Evolutionary conservation across 1,140 invertebrate species (phyloP), one percentile per base, ranked within the genome.

Genomic region (Phymorhynchus buccinoides): DNA sequence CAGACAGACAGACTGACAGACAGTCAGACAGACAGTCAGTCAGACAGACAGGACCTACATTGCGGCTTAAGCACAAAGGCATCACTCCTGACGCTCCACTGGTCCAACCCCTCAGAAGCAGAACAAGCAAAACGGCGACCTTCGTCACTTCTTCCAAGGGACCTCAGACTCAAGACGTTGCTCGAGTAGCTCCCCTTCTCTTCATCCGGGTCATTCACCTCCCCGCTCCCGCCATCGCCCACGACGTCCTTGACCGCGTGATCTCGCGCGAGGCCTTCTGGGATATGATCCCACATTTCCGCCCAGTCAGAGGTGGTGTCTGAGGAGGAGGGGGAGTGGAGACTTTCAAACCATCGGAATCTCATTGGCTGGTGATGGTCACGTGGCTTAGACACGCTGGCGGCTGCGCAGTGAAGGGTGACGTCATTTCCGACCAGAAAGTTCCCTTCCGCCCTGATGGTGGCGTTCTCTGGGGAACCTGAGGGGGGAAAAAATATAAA

Each of bases 361-460:
- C 27, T 62, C 78, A 80, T 80, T 80, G 78, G 78, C 56, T 35
- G 41, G 27, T 52, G 3, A 1, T 80, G 78, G 44, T 80, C 78
- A 80, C 78, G 78, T 80, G 78, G 80, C 77, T 87, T 18, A 83
- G 85, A 71, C 48, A 77, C n/a, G 68, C 81, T 44, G 80, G 84
- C 62, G 42, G 37, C 18, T 87, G 87, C 86, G 85, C 86, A 42
- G 83, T 84, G 27, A 86, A 88, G 1, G 87, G 87, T 87, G 86
- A 89, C 80, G 82, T 85, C 80, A 82, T 62, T n/a, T 87, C 87
- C 86, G 77, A 83, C 41, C 78, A 84, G 1, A 80, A 85, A 75
- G 86, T 83, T 32, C 85, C 86, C 35, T 68, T 35, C 48, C 83
- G 86, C n/a, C 78, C 84, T 7, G 85, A 83, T 48, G 84, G 37